Percentiles rank a stretch among this genome's conserved stretches.
These are phyloP conservation scores for Thyatira batis DNA, from an alignment of 2,888 invertebrate species.

Conservation along the genomic window DNA sequence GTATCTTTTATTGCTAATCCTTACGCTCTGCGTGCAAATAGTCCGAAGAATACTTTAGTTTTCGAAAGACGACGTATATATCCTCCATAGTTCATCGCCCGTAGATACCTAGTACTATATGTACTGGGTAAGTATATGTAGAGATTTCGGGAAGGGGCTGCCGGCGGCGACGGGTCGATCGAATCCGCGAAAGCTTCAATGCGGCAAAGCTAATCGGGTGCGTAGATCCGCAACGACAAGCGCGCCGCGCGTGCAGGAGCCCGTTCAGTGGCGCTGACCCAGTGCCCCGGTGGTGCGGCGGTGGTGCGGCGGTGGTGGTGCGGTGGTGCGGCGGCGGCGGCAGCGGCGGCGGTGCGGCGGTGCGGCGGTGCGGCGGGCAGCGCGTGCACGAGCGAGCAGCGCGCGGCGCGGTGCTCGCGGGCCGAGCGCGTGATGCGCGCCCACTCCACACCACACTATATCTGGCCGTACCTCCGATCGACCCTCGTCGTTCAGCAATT, in stretches of 20 bases:
- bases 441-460: conserved; percentile 21
- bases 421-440: conserved; percentile 41
- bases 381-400: conserved; percentile 25
- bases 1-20: too few species aligned
- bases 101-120: conserved; percentile 14
- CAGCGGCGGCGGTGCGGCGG: conserved; percentile 17
- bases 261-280: conserved; percentile 29
- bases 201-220: conserved; percentile 63
- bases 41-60: conserved; percentile 12
- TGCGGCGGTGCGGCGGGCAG: conserved; percentile 19
- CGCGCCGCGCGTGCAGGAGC: conserved; percentile 11
- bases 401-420: conserved; percentile 26
- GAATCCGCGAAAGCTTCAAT: conserved; percentile 64
- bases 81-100: conserved; percentile 9
- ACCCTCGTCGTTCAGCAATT: conserved; percentile 15
- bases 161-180: conserved; percentile 62
- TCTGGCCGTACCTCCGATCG: conserved; percentile 28
- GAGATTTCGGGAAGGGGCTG: conserved; percentile 49
- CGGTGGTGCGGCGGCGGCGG: conserved; percentile 10
- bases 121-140: conserved; percentile 35
- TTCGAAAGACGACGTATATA: conserved; percentile 17
- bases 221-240: conserved; percentile 33
- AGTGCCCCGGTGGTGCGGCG: conserved; percentile 18
- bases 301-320: conserved; percentile 17
- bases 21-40: conserved; percentile 12